Percentiles rank a stretch among this genome's conserved stretches.
These are phyloP conservation scores for Cyclargus thomasi DNA, from an alignment of 1,140 invertebrate species.

Conservation along the genomic window DNA sequence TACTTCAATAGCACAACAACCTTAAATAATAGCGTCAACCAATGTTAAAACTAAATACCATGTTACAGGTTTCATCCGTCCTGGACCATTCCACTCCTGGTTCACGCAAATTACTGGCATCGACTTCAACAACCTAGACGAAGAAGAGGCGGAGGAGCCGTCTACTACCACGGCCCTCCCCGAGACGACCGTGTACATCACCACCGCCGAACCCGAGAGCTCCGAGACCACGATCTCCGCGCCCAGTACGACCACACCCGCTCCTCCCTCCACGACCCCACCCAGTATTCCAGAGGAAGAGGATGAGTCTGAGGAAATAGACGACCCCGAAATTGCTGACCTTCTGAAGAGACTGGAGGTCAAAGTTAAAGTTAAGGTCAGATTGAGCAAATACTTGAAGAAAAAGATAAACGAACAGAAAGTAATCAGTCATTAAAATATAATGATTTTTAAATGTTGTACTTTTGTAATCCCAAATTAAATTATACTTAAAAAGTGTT, in stretches of 20 bases:
- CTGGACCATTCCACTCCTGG: constrained; percentile 53
- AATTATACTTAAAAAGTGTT: too few species aligned
- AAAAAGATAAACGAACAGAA: constrained; percentile 30
- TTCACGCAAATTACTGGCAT: constrained; percentile 43
- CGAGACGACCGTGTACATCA: too few species aligned
- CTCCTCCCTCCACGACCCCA: constrained; percentile 23
- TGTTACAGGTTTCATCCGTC: constrained; percentile 46
- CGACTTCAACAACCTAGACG: constrained; percentile 47
- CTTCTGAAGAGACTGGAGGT: constrained; percentile 52
- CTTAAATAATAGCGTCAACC: too few species aligned
- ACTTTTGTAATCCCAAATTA: too few species aligned
- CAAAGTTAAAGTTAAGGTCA: constrained; percentile 54
- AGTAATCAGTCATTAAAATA: too few species aligned
- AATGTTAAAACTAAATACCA: too few species aligned
- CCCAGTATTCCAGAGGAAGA: constrained; percentile 24
- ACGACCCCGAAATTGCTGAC: constrained; percentile 42
- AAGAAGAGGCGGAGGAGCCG: constrained; percentile 34
- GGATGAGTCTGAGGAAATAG: constrained; percentile 36
- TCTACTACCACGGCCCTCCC: constrained; percentile 23
- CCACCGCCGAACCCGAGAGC: too few species aligned
- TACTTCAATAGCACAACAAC: background rate
- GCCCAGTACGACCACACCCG: constrained; percentile 23
- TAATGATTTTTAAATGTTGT: background rate
- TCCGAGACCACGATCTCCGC: constrained; percentile 15
- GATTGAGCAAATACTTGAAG: constrained; percentile 42